Conservation (phyloP, 1,140 invertebrate species). For the Anoplolepis gracilipes region DNA sequence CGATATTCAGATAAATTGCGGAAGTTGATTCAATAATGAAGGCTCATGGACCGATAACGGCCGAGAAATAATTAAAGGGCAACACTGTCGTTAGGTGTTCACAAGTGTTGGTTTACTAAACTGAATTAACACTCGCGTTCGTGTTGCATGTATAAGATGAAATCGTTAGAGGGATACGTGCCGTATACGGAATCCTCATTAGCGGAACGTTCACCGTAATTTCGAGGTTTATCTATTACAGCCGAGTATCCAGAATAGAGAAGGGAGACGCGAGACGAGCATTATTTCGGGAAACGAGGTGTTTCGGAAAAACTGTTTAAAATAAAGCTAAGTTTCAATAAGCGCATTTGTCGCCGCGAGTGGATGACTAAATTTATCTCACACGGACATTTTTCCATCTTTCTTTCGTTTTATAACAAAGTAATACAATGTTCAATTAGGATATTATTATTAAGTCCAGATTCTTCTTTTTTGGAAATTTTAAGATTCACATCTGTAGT, state of each 20-base stretch:
- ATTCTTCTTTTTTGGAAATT: background rate
- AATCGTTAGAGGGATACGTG: conserved; percentile 53
- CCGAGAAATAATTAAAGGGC: conserved; percentile 55
- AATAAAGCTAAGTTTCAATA: conserved; percentile 29
- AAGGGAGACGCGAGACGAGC: background rate
- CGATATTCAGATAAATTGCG: conserved; percentile 26
- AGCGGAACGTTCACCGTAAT: conserved; percentile 18
- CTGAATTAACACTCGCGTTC: conserved; percentile 45
- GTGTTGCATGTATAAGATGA: background rate
- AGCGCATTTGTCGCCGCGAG: background rate
- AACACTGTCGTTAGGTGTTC: conserved; percentile 23
- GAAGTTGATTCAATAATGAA: conserved; percentile 42
- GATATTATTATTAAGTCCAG: background rate
- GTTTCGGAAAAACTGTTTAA: background rate
- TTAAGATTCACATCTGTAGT: background rate
- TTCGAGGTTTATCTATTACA: conserved; percentile 37
- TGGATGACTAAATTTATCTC: conserved; percentile 20
- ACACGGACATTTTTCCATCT: background rate
- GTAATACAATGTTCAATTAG: background rate
- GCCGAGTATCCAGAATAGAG: background rate
- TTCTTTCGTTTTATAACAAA: background rate
- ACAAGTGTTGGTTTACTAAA: conserved; percentile 41
- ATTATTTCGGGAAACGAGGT: conserved; percentile 3
- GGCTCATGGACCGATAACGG: conserved; percentile 2
- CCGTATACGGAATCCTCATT: conserved; percentile 53